These are phyloP conservation scores for Drosophila ficusphila DNA, from an alignment of 1,140 invertebrate genomes.

Conservation along the genomic window DNA sequence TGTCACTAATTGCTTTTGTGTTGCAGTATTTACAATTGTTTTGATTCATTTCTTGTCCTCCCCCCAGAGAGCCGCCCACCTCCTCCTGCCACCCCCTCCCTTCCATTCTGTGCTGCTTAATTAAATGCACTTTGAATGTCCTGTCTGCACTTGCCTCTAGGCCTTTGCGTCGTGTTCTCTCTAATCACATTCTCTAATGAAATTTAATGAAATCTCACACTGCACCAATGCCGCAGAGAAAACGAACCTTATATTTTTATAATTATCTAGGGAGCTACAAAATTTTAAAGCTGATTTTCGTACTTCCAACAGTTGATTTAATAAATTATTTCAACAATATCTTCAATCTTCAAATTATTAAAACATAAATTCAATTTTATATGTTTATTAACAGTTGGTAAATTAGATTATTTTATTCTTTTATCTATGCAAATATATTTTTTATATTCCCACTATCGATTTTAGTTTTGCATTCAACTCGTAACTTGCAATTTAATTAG, in stretches of 20 bases:
- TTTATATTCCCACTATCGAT: slow-evolving; percentile 2
- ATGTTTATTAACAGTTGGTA: background rate
- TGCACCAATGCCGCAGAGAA: slow-evolving; percentile 37
- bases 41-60: slow-evolving; percentile 72
- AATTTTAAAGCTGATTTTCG: background rate
- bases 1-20: slow-evolving; percentile 82
- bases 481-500: slow-evolving; percentile 41
- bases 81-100: background rate
- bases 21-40: slow-evolving; percentile 81
- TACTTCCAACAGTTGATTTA: no score
- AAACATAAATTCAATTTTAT: no score
- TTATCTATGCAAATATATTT: no score
- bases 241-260: background rate
- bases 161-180: slow-evolving; percentile 55
- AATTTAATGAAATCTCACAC: slow-evolving; percentile 56
- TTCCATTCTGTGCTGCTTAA: slow-evolving; percentile 51
- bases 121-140: slow-evolving; percentile 80
- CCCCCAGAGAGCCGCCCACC: no score
- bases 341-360: no score
- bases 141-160: slow-evolving; percentile 55
- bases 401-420: no score
- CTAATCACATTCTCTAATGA: slow-evolving; percentile 64
- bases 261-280: background rate
- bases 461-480: slow-evolving; percentile 18
- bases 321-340: no score